Base-by-base conservation (phyloP, 1,140 invertebrate genomes). In the Anastatus disparis region DNA sequence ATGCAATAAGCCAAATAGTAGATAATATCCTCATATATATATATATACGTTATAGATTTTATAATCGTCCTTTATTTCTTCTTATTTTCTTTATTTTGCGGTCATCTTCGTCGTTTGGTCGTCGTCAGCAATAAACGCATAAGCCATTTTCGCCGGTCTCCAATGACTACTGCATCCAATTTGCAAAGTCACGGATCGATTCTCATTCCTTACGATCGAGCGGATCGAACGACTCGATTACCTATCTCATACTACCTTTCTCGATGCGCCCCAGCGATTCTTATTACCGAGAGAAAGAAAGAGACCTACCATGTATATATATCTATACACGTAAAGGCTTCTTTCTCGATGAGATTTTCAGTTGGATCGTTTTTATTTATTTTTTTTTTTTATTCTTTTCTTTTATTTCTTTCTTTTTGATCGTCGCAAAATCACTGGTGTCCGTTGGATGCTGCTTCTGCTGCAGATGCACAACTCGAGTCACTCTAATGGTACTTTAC, bases 161-260 rank as follows among this genome's bases (percentile, higher is more conserved):
- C 38, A 58, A 35, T 46, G 69, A 71, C 69, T 64, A 71, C 69
- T 58, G 69, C 61, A 40, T 64, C 61, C 69, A 71, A 71, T 65
- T 71, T 71, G 69, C 69, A 71, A 61, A 71, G 61, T 71, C 69
- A 71, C 53, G 61, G 61, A 71, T 71, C 61, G 69, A 71, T 71
- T 65, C 69, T 64, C 61, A 59, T 71, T 65, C 61, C 61, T 71
- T 35, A 52, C 61, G 69, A 65, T 71, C 69, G 69, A 64, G 61
- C 59, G 58, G 55, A 70, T 62, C 56, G 67, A 70, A 70, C 58
- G 68, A 58, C 69, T 71, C 69, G 69, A 71, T 71, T 71, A 65
- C 61, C 69, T 71, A 56, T 69, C 55, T 40, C 50, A 38, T 53
- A 53, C 61, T 38, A 27, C 46, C n/a, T n/a, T n/a, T n/a, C n/a